Conservation (phyloP, 2,797 vertebrate species). For the Phoebastria nigripes region DNA sequence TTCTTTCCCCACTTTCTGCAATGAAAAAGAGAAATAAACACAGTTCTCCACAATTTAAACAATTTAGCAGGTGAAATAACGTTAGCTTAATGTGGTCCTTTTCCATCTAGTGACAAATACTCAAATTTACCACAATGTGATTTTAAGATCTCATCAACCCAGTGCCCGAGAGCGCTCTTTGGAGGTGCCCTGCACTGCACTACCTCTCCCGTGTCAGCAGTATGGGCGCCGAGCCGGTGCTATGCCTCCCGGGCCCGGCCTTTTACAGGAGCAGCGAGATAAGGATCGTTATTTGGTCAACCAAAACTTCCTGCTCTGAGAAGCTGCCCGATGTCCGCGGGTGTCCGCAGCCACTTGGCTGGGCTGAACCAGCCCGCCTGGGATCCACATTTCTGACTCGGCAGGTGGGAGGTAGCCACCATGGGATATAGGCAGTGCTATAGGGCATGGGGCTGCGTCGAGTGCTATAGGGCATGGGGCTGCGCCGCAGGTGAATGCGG, state of each 20-base stretch:
- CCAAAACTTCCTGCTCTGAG: neutral
- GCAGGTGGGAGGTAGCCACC: neutral
- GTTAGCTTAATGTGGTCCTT: neutral
- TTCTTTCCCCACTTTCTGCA: neutral
- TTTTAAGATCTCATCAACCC: neutral
- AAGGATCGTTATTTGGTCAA: neutral
- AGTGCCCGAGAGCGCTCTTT: fast-evolving
- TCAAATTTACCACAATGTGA: neutral
- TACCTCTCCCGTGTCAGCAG: fast-evolving
- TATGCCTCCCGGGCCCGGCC: neutral
- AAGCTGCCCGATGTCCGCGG: neutral
- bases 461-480: neutral
- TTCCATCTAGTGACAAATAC: neutral
- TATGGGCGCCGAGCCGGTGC: fast-evolving
- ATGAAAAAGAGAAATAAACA: neutral
- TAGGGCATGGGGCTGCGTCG: neutral
- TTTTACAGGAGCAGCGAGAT: neutral
- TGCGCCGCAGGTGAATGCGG: fast-evolving
- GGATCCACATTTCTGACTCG: fast-evolving
- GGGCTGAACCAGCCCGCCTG: neutral
- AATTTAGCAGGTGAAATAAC: neutral
- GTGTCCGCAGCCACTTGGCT: neutral
- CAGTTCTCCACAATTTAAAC: neutral
- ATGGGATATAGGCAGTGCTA: fast-evolving
- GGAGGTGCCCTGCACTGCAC: neutral